Evolutionary conservation across 92 coral and sea anemone species (phyloP).

Genomic region (Epizoanthus ramosus): DNA sequence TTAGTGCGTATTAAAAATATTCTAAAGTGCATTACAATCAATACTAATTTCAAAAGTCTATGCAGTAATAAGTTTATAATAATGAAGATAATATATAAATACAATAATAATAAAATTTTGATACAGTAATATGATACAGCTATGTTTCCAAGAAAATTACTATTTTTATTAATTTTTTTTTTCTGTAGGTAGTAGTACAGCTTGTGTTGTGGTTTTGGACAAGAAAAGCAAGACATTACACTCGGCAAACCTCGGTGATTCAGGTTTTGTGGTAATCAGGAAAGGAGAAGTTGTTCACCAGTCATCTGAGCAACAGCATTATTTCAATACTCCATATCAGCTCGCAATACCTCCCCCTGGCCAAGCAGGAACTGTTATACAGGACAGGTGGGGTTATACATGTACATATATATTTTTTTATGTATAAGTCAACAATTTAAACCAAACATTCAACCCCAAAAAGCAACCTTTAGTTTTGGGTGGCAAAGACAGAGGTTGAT

Average conservation of each 20-base stretch:
- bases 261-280: constrained; percentile 91
- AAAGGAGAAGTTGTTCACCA: constrained; percentile 86
- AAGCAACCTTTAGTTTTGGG: no score
- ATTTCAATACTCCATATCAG: constrained; percentile 96
- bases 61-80: no score
- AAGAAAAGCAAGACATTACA: constrained; percentile 88
- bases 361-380: constrained; percentile 91
- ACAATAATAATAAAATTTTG: no score
- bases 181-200: constrained; percentile 89
- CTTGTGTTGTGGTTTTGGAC: constrained; percentile 90
- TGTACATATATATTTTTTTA: not conserved
- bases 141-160: no score
- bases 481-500: no score
- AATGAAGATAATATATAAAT: no score
- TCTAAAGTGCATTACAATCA: no score
- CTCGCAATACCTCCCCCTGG: constrained; percentile 98
- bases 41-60: no score
- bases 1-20: no score
- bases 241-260: constrained; percentile 93
- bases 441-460: not conserved
- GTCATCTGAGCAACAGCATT: constrained; percentile 93
- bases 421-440: not conserved
- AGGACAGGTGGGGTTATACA: constrained; percentile 72
- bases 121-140: no score
- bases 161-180: not conserved